These are phyloP conservation scores for Diaphora mendica DNA, from an alignment of 2,888 invertebrate species.

Conservation along the genomic window DNA sequence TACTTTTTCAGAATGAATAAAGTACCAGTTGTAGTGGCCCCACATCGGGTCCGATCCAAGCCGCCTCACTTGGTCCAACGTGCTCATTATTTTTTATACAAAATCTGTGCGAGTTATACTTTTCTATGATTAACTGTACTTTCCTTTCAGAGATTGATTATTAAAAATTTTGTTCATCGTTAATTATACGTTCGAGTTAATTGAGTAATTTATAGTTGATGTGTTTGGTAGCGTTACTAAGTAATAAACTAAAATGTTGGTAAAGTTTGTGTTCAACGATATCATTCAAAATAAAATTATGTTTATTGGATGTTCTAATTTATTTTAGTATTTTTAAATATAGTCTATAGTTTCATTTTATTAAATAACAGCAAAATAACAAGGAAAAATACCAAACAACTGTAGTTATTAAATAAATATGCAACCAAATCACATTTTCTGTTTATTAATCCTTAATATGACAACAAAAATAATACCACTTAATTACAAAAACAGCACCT, in stretches of 20 bases:
- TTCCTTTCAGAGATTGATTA: constrained; percentile 81
- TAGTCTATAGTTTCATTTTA: not conserved
- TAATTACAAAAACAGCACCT: constrained; percentile 15
- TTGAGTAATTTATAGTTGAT: constrained; percentile 74
- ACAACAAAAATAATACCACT: constrained; percentile 3
- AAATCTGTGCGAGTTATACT: constrained; percentile 63
- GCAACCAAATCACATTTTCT: too few relatives aligned
- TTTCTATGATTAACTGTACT: constrained; percentile 79
- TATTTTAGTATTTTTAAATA: not conserved
- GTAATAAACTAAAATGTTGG: constrained; percentile 2
- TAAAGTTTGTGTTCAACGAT: not conserved
- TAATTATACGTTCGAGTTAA: constrained; percentile 78
- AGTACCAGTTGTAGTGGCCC: constrained; percentile 57
- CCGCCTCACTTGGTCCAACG: constrained; percentile 75
- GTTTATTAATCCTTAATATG: not conserved
- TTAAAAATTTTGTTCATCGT: constrained; percentile 73
- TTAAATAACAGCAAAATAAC: not conserved
- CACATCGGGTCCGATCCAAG: constrained; percentile 58
- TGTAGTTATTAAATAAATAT: too few relatives aligned
- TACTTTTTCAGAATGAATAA: not conserved
- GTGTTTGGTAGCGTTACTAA: constrained; percentile 30
- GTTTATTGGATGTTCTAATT: not conserved
- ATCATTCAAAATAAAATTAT: not conserved
- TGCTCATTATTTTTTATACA: constrained; percentile 80
- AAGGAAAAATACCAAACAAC: too few relatives aligned